Evolutionary conservation across 2,113 vertebrate species (phyloP).

Genomic region (Salvelinus alpinus): DNA sequence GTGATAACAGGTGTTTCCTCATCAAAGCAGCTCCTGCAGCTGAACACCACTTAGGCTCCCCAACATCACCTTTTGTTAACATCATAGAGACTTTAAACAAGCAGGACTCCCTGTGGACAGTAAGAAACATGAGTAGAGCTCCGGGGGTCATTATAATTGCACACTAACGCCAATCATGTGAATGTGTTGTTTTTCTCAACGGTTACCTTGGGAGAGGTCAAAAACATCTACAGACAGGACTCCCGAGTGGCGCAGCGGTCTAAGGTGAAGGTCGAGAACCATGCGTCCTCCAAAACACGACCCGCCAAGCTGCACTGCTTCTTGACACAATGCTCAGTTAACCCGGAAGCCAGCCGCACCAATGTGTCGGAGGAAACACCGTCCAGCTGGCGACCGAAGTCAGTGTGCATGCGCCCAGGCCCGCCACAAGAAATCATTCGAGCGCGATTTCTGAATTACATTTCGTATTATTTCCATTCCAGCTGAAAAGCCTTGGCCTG

Average conservation of each 20-base stretch:
- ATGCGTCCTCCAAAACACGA: too few relatives aligned
- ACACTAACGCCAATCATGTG: not conserved
- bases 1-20: not conserved
- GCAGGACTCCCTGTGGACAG: not conserved
- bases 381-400: too few relatives aligned
- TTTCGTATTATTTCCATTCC: slow-evolving; percentile 42
- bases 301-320: too few relatives aligned
- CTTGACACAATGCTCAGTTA: too few relatives aligned
- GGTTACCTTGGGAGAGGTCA: not conserved
- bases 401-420: not conserved
- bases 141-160: not conserved
- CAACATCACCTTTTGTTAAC: not conserved
- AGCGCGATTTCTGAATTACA: slow-evolving; percentile 31
- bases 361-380: too few relatives aligned
- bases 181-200: not conserved
- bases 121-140: not conserved
- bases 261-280: too few relatives aligned
- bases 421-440: slow-evolving; percentile 26
- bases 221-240: not conserved
- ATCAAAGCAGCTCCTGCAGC: not conserved
- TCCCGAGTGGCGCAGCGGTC: too few relatives aligned
- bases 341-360: too few relatives aligned
- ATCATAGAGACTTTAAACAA: not conserved
- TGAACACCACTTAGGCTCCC: not conserved
- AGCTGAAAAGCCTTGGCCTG: not conserved